These are phyloP conservation scores for Protonemura montana DNA, from an alignment of 2,888 invertebrate genomes.

Conservation along the genomic window DNA sequence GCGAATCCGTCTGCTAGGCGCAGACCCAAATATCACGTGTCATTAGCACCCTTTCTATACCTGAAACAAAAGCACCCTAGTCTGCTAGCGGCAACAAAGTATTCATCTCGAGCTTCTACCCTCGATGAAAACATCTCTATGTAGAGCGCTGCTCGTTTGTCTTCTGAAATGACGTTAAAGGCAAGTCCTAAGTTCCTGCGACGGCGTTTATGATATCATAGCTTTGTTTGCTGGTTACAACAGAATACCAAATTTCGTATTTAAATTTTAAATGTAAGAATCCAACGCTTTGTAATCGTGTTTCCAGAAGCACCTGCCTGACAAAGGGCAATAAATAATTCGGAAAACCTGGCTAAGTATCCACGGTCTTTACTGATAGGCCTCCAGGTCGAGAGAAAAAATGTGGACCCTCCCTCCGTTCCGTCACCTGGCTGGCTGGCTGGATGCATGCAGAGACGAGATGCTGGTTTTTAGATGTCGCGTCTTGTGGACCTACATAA, in stretches of 20 bases:
- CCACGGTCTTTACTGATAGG: background rate
- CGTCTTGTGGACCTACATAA: background rate
- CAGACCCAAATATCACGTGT: background rate
- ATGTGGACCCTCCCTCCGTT: background rate
- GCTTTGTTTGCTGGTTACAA: background rate
- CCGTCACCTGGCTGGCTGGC: background rate
- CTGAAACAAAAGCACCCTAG: background rate
- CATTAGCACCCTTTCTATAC: conserved; percentile 14
- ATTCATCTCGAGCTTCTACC: background rate
- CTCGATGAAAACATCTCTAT: background rate
- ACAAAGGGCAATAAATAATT: conserved; percentile 21
- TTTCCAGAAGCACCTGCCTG: conserved; percentile 19
- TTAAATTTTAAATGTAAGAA: background rate
- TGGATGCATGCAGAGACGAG: background rate
- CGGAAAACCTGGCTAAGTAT: background rate
- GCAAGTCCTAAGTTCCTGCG: background rate
- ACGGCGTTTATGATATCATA: background rate
- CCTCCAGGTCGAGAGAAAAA: background rate
- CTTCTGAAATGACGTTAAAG: background rate
- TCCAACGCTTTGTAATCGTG: background rate
- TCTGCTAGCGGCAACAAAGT: background rate
- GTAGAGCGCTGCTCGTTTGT: background rate
- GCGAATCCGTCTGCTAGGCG: background rate
- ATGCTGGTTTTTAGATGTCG: background rate
- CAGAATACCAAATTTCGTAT: background rate